phyloP scores from a whole-genome alignment of 2,888 invertebrate species.

The Phoenoteleia sp. region DNA sequence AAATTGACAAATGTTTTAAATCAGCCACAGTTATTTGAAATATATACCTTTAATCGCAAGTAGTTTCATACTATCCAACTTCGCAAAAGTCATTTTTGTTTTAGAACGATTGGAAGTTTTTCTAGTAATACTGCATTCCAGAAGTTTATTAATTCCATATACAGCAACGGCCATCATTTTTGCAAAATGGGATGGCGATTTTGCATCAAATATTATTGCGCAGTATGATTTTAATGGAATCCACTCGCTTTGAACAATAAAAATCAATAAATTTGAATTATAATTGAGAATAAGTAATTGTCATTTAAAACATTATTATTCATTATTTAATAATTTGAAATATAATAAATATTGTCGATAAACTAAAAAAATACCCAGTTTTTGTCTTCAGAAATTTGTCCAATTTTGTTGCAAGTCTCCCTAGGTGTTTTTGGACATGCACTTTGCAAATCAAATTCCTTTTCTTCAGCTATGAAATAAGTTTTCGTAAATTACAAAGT shows the following conservation, averaged over 20 bases:
- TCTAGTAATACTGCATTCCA: constrained; percentile 16
- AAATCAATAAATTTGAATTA: constrained; percentile 39
- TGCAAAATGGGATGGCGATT: constrained; percentile 20
- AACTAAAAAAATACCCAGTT: not conserved
- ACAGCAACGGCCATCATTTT: constrained; percentile 36
- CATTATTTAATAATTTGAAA: no score
- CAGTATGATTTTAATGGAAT: constrained; percentile 15
- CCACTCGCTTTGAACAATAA: constrained; percentile 27
- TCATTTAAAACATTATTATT: no score
- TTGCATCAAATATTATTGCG: constrained; percentile 26
- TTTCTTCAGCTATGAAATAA: no score
- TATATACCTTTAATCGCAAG: constrained; percentile 26
- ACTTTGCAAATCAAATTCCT: no score
- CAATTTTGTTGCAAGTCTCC: not conserved
- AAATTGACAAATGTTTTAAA: no score
- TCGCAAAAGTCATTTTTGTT: no score
- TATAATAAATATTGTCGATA: no score
- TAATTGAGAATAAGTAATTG: no score
- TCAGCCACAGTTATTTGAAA: not conserved
- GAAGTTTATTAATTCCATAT: constrained; percentile 3
- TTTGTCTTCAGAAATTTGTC: not conserved
- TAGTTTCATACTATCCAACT: constrained; percentile 15
- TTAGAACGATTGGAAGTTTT: constrained; percentile 15
- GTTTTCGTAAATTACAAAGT: no score
- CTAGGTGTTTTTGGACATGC: no score